Conservation (phyloP, 2,888 invertebrate species). For the Syrista parreyssii region DNA sequence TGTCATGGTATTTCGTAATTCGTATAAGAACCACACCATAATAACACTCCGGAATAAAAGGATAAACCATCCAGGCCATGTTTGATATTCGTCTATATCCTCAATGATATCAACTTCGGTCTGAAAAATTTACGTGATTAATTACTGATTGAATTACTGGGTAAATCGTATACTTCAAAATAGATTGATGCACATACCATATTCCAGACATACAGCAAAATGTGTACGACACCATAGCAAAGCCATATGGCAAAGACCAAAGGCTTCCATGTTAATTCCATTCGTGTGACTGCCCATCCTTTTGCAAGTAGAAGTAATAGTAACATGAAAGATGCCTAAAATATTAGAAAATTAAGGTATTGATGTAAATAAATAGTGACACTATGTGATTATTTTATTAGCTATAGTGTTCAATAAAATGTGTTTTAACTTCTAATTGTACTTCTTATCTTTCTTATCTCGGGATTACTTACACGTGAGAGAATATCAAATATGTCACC, state of each 20-base stretch:
- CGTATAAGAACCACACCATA: conserved; percentile 90
- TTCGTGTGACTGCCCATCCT: conserved; percentile 95
- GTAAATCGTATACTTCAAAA: neutral
- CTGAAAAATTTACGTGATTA: conserved; percentile 68
- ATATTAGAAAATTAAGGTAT: conserved; percentile 12
- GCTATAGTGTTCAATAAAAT: neutral
- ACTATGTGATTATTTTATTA: conserved; percentile 10
- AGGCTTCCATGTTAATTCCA: conserved; percentile 89
- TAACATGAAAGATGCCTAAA: conserved; percentile 92
- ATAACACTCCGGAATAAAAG: conserved; percentile 86
- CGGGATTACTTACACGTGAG: conserved; percentile 79
- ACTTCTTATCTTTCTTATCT: conserved; percentile 17
- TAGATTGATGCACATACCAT: conserved; percentile 76
- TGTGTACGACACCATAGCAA: conserved; percentile 90
- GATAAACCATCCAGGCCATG: conserved; percentile 97
- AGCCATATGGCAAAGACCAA: conserved; percentile 90
- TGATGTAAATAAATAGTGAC: conserved; percentile 8
- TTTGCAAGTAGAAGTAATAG: conserved; percentile 91
- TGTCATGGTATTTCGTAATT: conserved; percentile 80
- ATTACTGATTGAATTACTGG: neutral
- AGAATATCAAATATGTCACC: conserved; percentile 94
- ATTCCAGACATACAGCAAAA: conserved; percentile 95
- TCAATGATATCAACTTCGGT: conserved; percentile 96
- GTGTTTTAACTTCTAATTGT: conserved; percentile 9
- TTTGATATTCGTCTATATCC: conserved; percentile 97